These are phyloP conservation scores for Macrotrachela quadricornifera DNA, from an alignment of 1,140 invertebrate species.

Conservation along the genomic window DNA sequence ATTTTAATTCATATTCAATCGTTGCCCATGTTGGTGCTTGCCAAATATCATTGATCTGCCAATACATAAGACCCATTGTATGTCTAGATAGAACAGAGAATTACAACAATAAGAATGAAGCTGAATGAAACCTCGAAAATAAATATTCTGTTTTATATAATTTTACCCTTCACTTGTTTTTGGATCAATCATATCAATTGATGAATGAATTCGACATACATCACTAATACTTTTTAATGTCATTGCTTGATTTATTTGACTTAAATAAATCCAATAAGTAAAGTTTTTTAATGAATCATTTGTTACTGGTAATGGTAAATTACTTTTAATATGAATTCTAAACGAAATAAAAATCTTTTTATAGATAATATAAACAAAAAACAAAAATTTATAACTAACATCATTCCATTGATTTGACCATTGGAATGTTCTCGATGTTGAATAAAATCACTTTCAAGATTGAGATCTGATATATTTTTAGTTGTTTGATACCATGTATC, in stretches of 20 bases:
- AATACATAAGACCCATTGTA: slow-evolving; percentile 81
- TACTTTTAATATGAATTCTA: too few relatives aligned
- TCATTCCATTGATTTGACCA: too few relatives aligned
- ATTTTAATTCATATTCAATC: slow-evolving; percentile 45
- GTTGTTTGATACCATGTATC: slow-evolving; percentile 36
- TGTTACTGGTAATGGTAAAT: background rate
- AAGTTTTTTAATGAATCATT: background rate
- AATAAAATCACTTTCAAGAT: slow-evolving; percentile 39
- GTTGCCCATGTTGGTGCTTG: slow-evolving; percentile 84
- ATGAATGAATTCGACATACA: background rate
- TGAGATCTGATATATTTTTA: slow-evolving; percentile 36
- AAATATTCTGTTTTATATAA: too few relatives aligned
- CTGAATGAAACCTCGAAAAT: too few relatives aligned
- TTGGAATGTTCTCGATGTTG: slow-evolving; percentile 52
- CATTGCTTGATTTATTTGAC: background rate
- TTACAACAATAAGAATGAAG: background rate
- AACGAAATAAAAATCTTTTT: too few relatives aligned
- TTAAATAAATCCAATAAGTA: background rate
- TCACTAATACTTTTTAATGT: background rate
- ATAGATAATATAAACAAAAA: too few relatives aligned
- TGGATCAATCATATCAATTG: too few relatives aligned
- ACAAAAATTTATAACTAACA: too few relatives aligned
- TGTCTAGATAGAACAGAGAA: background rate
- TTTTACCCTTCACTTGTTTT: too few relatives aligned
- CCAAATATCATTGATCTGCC: slow-evolving; percentile 98